phyloP scores from a whole-genome alignment of 92 coral and sea anemone genomes.

The Porites divaricata region DNA sequence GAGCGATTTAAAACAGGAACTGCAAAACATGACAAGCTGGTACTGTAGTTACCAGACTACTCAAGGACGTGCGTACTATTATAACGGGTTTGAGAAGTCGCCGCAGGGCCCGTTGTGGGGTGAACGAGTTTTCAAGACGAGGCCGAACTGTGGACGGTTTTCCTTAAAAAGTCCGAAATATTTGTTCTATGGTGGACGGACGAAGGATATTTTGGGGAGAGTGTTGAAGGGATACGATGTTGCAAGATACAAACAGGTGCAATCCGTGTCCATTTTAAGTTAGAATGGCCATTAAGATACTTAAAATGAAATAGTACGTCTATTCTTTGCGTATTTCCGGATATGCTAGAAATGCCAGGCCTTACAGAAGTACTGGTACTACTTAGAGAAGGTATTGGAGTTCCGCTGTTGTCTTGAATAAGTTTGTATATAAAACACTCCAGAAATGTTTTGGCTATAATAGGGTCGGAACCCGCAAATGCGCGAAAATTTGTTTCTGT shows the following conservation, averaged over 20 bases:
- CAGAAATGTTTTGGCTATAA: no score
- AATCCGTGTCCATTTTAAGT: neutral
- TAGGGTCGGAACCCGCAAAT: no score
- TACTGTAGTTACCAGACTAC: constrained; percentile 71
- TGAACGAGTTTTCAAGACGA: constrained; percentile 63
- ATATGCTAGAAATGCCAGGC: no score
- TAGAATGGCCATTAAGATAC: no score
- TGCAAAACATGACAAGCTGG: constrained; percentile 72
- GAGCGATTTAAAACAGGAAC: constrained; percentile 46
- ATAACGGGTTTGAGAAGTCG: constrained; percentile 76
- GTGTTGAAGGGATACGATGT: constrained; percentile 64
- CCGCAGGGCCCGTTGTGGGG: constrained; percentile 68
- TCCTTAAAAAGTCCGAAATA: constrained; percentile 71
- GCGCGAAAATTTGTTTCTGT: no score
- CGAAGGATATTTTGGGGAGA: constrained; percentile 64
- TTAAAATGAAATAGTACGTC: no score
- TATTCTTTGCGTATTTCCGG: no score
- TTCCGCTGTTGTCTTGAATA: no score
- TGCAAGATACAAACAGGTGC: constrained; percentile 74
- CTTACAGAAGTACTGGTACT: no score
- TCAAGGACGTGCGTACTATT: constrained; percentile 74
- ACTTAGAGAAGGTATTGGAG: no score
- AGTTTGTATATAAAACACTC: no score
- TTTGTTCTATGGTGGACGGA: constrained; percentile 64
- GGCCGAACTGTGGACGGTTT: constrained; percentile 76